Percentiles rank a stretch among this genome's conserved stretches.
Evolutionary conservation across 2,113 vertebrate species (phyloP).

Genomic region (Malurus elegans): DNA sequence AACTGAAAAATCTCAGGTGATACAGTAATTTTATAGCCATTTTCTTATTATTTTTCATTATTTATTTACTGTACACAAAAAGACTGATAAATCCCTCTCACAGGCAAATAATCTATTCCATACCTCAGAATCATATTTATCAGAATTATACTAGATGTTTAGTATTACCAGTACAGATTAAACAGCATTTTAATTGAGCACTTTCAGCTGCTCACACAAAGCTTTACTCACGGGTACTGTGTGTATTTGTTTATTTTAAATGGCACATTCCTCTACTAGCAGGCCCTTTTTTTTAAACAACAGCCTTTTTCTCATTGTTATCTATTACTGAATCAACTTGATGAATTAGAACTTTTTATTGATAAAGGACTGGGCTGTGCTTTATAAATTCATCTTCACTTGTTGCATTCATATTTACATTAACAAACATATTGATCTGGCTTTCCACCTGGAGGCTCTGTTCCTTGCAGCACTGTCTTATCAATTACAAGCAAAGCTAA

Average conservation of each 20-base stretch:
- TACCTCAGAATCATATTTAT: not conserved
- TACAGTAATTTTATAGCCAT: not conserved
- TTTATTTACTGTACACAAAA: constrained; percentile 35
- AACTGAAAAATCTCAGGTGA: not conserved
- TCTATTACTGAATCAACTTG: not conserved
- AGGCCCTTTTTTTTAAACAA: not conserved
- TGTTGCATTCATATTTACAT: not conserved
- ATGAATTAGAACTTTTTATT: not conserved
- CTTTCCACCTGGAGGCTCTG: not conserved
- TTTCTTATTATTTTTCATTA: constrained; percentile 43
- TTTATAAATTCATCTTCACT: not conserved
- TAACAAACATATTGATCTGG: not conserved
- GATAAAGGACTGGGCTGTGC: not conserved
- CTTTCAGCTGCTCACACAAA: not conserved
- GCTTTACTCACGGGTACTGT: not conserved
- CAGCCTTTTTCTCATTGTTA: not conserved
- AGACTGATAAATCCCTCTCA: not conserved
- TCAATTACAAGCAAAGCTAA: not conserved
- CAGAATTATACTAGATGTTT: not conserved
- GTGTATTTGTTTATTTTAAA: not conserved
- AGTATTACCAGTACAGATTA: not conserved
- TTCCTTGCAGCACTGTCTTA: not conserved
- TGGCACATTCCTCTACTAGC: not conserved
- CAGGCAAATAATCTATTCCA: not conserved
- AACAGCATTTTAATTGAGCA: not conserved